phyloP scores from a whole-genome alignment of 2,797 vertebrate species.

The Hapalemur alaotrensis region DNA sequence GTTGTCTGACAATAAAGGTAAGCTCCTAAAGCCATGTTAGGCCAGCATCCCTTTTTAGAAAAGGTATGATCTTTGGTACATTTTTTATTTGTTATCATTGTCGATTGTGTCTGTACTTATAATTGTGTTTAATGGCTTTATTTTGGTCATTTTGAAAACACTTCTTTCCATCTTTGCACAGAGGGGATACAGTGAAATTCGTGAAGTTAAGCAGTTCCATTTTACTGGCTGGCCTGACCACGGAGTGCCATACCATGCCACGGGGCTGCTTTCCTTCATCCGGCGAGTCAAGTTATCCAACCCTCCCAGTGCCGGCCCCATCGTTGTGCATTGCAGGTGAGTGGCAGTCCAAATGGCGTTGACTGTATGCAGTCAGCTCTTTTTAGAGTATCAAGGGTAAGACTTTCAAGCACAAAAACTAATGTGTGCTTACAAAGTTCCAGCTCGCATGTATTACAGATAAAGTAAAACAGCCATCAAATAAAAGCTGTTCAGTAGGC shows the following conservation, averaged over 20 bases:
- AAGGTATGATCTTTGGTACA: background rate
- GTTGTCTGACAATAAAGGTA: background rate
- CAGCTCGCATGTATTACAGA: background rate
- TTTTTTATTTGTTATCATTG: background rate
- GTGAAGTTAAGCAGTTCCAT: constrained; percentile 99
- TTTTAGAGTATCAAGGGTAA: background rate
- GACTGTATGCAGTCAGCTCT: background rate
- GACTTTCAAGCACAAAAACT: background rate
- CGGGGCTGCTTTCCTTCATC: constrained; percentile 97
- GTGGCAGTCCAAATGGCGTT: constrained; percentile 17
- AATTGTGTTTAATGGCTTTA: background rate
- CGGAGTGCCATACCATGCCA: constrained; percentile 99
- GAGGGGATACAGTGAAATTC: constrained; percentile 97
- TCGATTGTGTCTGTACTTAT: background rate
- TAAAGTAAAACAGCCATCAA: background rate
- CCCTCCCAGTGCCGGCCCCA: constrained; percentile 96
- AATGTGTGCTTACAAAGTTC: background rate
- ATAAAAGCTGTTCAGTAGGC: background rate
- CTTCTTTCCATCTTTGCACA: constrained; percentile 77
- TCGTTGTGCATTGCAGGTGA: constrained; percentile 99
- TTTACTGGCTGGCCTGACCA: constrained; percentile 99
- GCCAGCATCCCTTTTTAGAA: background rate
- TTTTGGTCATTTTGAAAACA: background rate
- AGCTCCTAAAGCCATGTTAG: background rate
- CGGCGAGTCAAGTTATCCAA: constrained; percentile 97